Percentiles rank a stretch among this genome's conserved stretches.
Conservation (phyloP, 1,140 invertebrate species). For the Macrotrachela quadricornifera region DNA sequence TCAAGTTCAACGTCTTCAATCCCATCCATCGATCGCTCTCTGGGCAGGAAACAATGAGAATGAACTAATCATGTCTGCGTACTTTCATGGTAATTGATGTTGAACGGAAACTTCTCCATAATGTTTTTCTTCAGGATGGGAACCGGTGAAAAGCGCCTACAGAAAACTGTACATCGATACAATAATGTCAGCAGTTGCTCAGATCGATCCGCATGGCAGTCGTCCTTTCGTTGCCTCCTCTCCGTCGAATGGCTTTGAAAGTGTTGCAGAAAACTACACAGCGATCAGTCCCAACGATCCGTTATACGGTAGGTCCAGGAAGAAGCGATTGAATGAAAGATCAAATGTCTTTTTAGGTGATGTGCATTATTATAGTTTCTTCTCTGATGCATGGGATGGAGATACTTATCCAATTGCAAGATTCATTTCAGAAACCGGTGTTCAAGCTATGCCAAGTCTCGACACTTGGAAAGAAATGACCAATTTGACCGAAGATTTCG, state of each 20-base stretch:
- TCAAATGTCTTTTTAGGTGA: too few species aligned
- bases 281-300: conserved; percentile 50
- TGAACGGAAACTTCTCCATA: conserved; percentile 52
- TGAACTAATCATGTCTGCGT: too few species aligned
- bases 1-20: conserved; percentile 49
- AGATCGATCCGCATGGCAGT: conserved; percentile 38
- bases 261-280: conserved; percentile 46
- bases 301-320: conserved; percentile 52
- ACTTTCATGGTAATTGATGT: too few species aligned
- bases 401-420: conserved; percentile 52
- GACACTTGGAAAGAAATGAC: conserved; percentile 35
- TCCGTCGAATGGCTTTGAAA: conserved; percentile 65
- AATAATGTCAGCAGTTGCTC: conserved; percentile 42
- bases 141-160: conserved; percentile 44
- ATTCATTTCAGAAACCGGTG: conserved; percentile 84
- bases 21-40: conserved; percentile 68
- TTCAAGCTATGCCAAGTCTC: conserved; percentile 60
- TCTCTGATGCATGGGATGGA: conserved; percentile 53
- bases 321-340: conserved; percentile 3
- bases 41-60: conserved; percentile 92
- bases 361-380: conserved; percentile 80
- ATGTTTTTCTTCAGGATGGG: conserved; percentile 42
- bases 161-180: conserved; percentile 59
- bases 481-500: conserved; percentile 36
- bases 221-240: conserved; percentile 55